These are phyloP conservation scores for Pangasius sanitwongsei DNA, from an alignment of 2,797 vertebrate genomes.

Conservation along the genomic window DNA sequence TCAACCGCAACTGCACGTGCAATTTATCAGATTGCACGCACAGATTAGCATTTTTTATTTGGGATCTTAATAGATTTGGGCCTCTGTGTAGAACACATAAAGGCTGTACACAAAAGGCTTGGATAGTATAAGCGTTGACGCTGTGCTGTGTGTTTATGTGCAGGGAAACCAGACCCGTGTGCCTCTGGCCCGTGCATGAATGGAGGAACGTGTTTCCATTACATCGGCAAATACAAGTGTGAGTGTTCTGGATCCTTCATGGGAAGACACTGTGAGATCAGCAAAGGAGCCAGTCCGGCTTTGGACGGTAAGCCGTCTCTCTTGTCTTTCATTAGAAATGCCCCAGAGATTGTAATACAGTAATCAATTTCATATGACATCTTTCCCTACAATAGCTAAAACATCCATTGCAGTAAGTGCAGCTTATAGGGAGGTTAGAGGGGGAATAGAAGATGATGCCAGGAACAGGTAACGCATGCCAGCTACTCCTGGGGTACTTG, in stretches of 20 bases:
- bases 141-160: constrained; percentile 51
- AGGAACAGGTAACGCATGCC: constrained; percentile 44
- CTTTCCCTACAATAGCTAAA: constrained; percentile 24
- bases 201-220: constrained; percentile 96
- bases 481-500: constrained; percentile 41
- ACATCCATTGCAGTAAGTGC: constrained; percentile 31
- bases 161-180: constrained; percentile 95
- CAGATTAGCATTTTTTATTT: constrained; percentile 15
- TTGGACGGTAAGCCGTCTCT: constrained; percentile 65
- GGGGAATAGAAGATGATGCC: constrained; percentile 38
- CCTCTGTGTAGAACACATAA: neutral
- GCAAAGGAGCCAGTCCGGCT: constrained; percentile 63
- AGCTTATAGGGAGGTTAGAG: constrained; percentile 34
- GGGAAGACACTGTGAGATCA: constrained; percentile 89
- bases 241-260: constrained; percentile 86
- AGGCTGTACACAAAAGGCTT: neutral
- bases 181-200: constrained; percentile 93
- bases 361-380: constrained; percentile 29
- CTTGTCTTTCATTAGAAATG: constrained; percentile 21
- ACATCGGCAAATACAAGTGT: constrained; percentile 98
- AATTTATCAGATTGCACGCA: constrained; percentile 4
- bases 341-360: neutral
- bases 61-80: neutral
- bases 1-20: neutral
- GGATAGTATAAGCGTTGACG: neutral